Conservation (phyloP, 2,113 vertebrate species). For the Eolophus roseicapilla region DNA sequence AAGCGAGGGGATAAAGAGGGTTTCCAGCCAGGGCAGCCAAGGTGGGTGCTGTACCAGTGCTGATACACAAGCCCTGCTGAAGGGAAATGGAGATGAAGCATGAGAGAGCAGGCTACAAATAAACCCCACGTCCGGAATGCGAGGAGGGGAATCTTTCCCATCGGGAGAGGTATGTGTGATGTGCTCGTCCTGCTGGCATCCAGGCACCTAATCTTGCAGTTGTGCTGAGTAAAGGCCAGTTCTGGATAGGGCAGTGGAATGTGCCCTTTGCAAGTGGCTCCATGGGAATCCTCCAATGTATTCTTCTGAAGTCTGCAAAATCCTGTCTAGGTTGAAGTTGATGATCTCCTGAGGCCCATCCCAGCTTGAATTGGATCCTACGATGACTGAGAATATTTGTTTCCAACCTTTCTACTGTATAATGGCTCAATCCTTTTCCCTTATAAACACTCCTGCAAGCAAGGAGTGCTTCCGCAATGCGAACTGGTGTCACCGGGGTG, state of each 20-base stretch:
- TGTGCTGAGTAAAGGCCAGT: not conserved
- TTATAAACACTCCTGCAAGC: not conserved
- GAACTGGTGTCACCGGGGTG: not conserved
- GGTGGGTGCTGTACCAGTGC: not conserved
- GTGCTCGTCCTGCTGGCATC: not conserved
- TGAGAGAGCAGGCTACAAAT: not conserved
- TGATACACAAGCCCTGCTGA: not conserved
- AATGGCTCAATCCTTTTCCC: not conserved
- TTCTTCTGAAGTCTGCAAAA: not conserved
- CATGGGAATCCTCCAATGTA: not conserved
- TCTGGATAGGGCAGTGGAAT: not conserved
- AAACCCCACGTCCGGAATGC: not conserved
- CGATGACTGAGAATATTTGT: not conserved
- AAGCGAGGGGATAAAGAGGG: not conserved
- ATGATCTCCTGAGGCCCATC: not conserved
- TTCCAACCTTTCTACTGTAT: not conserved
- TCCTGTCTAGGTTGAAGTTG: not conserved
- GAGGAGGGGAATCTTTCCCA: not conserved
- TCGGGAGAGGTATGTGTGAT: rapidly evolving
- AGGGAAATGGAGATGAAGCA: not conserved
- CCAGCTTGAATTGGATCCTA: not conserved
- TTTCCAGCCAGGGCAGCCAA: not conserved
- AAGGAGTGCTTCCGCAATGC: not conserved
- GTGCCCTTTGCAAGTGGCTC: not conserved
- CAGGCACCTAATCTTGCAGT: conserved; percentile 9